Percentiles rank a stretch among this genome's conserved stretches.
These are phyloP conservation scores for Plecotus auritus DNA, from an alignment of 2,113 vertebrate species.

Conservation along the genomic window DNA sequence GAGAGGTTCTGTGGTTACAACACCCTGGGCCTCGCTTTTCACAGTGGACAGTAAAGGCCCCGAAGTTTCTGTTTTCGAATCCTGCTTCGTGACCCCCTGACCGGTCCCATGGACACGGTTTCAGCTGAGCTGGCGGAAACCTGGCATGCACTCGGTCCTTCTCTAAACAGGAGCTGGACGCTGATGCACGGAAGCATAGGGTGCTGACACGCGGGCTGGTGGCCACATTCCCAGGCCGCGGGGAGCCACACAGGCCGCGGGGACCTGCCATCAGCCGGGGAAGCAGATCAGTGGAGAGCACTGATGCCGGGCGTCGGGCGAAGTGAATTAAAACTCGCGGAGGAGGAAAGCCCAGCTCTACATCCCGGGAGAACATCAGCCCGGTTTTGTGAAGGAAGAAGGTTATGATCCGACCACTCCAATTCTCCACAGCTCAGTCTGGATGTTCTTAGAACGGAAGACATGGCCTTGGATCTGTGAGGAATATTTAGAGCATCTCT, in stretches of 20 bases:
- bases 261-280: not conserved
- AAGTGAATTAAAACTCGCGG: not conserved
- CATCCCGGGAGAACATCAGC: not conserved
- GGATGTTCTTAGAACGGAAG: not conserved
- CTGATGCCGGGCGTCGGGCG: not conserved
- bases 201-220: not conserved
- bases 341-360: not conserved
- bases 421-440: not conserved
- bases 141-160: slow-evolving; percentile 19
- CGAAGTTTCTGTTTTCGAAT: not conserved
- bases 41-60: not conserved
- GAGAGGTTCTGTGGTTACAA: not conserved
- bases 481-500: not conserved
- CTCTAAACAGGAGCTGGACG: slow-evolving; percentile 9
- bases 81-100: not conserved
- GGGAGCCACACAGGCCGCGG: not conserved
- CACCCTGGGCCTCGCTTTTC: not conserved
- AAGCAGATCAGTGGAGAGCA: not conserved
- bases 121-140: slow-evolving; percentile 38
- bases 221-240: no score
- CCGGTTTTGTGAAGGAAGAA: not conserved
- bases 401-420: not conserved
- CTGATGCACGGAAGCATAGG: not conserved
- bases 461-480: not conserved
- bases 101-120: not conserved